phyloP scores from a whole-genome alignment of 2,888 invertebrate species.

The Oxytorus armatus region DNA sequence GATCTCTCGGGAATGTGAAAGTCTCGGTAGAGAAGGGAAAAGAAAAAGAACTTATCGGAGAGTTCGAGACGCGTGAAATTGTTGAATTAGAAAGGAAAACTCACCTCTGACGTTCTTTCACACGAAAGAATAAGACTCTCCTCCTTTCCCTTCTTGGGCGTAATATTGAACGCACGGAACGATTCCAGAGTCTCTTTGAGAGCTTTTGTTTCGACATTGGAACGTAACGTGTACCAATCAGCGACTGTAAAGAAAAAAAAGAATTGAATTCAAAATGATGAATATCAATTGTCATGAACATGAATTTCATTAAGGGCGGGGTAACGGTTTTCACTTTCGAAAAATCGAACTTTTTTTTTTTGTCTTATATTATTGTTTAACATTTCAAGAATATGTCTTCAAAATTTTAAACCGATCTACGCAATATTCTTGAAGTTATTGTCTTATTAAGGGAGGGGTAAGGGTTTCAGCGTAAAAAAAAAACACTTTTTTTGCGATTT shows the following conservation, averaged over 20 bases:
- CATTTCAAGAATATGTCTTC: too few species aligned
- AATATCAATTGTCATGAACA: too few species aligned
- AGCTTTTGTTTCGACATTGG: constrained; percentile 82
- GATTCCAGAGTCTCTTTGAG: constrained; percentile 85
- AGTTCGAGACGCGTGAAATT: background rate
- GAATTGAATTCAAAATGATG: background rate
- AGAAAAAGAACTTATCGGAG: background rate
- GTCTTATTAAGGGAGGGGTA: too few species aligned
- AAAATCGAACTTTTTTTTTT: too few species aligned
- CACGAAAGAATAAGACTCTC: constrained; percentile 81
- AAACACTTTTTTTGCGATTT: too few species aligned
- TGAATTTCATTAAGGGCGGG: too few species aligned
- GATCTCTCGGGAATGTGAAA: too few species aligned
- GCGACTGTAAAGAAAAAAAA: constrained; percentile 78
- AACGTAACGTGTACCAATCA: constrained; percentile 83
- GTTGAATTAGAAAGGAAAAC: constrained; percentile 4
- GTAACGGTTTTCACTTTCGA: too few species aligned
- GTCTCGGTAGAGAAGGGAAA: background rate
- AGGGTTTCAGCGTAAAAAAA: too few species aligned
- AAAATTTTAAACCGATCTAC: too few species aligned
- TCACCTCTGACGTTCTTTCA: constrained; percentile 74
- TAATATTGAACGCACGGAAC: constrained; percentile 84
- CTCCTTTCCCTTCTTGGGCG: constrained; percentile 83
- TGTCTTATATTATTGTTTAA: too few species aligned
- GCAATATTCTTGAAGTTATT: too few species aligned